phyloP scores from a whole-genome alignment of 2,113 vertebrate genomes.

The Geococcyx californianus region DNA sequence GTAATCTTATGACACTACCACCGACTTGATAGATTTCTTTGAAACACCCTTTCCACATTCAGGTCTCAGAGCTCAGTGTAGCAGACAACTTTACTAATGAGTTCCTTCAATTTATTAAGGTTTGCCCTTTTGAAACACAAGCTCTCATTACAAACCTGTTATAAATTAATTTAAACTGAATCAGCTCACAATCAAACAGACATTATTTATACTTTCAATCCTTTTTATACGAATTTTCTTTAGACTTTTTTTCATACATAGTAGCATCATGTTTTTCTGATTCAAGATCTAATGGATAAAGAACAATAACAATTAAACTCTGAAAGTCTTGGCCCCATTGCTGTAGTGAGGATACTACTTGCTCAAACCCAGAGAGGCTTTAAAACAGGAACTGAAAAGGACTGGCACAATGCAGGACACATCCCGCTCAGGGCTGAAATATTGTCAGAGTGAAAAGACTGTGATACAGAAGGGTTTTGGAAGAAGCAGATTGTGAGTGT shows the following conservation, averaged over 20 bases:
- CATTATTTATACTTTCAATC: not conserved
- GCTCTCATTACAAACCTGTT: not conserved
- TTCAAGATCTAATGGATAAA: not conserved
- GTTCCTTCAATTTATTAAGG: constrained; percentile 3
- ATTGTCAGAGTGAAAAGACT: not conserved
- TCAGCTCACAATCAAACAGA: not conserved
- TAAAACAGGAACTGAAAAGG: not conserved
- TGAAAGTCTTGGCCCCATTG: not conserved
- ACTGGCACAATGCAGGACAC: rapidly evolving
- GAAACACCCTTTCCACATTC: not conserved
- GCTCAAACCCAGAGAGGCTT: not conserved
- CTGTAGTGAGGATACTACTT: not conserved
- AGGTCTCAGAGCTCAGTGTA: not conserved
- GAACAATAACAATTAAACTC: not conserved
- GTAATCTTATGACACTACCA: not conserved
- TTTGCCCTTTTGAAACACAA: not conserved
- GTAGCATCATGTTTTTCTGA: not conserved
- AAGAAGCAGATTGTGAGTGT: not conserved
- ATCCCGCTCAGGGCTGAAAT: not conserved
- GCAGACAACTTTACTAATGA: not conserved
- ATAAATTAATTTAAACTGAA: not conserved
- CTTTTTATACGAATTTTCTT: not conserved
- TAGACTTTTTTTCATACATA: not conserved
- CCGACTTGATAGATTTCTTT: constrained; percentile 5
- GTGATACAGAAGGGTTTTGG: not conserved